Evolutionary conservation across 23 tunicate species (phyloP).

Genomic region (Trididemnum miniatum): DNA sequence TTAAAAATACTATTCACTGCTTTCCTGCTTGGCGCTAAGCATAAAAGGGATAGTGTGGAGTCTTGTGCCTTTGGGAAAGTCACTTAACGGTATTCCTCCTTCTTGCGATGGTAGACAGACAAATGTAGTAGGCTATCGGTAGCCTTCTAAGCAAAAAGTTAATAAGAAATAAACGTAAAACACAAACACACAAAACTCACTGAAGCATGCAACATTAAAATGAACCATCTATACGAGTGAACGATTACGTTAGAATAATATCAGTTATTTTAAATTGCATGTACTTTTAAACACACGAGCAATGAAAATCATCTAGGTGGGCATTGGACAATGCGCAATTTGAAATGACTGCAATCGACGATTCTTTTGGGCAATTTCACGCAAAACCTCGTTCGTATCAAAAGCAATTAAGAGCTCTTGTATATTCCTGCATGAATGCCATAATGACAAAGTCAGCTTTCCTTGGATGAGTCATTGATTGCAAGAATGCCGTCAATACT

Average conservation of each 20-base stretch:
- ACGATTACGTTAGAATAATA: not conserved
- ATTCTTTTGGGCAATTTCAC: conserved; percentile 1
- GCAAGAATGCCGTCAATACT: not conserved
- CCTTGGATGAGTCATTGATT: not conserved
- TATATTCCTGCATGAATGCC: not conserved
- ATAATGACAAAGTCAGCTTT: not conserved
- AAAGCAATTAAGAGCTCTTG: not conserved
- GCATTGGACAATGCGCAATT: not conserved
- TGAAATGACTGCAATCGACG: not conserved
- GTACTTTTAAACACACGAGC: too few species aligned
- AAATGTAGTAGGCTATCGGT: not conserved
- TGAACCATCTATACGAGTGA: not conserved
- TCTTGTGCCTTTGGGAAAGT: too few species aligned
- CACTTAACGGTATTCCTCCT: too few species aligned
- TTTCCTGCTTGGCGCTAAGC: too few species aligned
- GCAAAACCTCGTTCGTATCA: not conserved
- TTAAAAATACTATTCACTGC: too few species aligned
- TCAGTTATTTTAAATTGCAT: too few species aligned
- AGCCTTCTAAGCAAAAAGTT: too few species aligned
- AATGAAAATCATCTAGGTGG: too few species aligned
- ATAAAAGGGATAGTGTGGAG: too few species aligned
- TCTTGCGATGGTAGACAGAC: too few species aligned
- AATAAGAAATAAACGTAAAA: too few species aligned
- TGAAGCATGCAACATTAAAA: not conserved
- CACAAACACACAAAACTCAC: too few species aligned